Percentiles rank a stretch among this genome's conserved stretches.
phyloP scores from a whole-genome alignment of 1,140 invertebrate species.

The Heliconius himera region DNA sequence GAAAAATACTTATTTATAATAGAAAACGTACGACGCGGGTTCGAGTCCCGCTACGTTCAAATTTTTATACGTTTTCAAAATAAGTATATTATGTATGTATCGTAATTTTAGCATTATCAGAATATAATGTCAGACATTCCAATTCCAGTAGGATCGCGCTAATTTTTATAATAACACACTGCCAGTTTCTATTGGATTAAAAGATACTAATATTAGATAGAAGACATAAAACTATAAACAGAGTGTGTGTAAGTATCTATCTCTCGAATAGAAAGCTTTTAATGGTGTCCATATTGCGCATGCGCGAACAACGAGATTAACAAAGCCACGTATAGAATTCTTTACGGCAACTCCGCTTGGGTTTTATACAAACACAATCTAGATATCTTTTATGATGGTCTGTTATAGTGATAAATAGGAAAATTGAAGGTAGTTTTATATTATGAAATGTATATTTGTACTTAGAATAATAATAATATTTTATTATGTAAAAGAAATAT shows the following conservation, averaged over 20 bases:
- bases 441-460: no score
- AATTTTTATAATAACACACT: no score
- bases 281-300: neutral
- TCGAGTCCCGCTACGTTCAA: no score
- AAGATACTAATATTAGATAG: neutral
- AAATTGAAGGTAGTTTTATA: neutral
- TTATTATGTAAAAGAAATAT: no score
- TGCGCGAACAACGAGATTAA: neutral
- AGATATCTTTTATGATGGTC: neutral
- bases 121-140: no score
- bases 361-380: neutral
- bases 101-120: no score
- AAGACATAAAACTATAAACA: neutral
- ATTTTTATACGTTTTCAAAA: no score
- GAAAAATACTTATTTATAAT: no score
- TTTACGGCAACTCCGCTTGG: neutral
- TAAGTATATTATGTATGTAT: no score
- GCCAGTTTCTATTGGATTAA: neutral
- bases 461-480: no score
- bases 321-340: neutral
- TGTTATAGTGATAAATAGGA: neutral
- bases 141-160: no score
- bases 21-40: no score
- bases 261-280: neutral
- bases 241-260: neutral